Evolutionary conservation across 2,113 vertebrate species (phyloP).

Genomic region (Myotis lucifugus): DNA sequence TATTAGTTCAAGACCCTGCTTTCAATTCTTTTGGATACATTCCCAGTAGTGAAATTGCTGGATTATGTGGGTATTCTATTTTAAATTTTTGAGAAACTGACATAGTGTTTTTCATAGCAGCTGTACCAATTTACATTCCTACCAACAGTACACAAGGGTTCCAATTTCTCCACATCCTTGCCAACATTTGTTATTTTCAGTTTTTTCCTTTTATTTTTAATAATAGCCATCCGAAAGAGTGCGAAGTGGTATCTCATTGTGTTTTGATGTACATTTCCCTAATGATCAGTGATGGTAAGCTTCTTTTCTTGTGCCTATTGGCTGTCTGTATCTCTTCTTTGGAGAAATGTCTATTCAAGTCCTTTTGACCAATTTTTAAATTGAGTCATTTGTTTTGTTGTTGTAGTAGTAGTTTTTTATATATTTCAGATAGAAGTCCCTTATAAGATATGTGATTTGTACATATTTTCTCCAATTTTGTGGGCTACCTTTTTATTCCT

Average conservation of each 20-base stretch:
- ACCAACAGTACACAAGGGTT: neutral
- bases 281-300: neutral
- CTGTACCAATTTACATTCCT: too few species aligned
- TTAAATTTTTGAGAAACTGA: neutral
- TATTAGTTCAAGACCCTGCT: neutral
- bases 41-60: neutral
- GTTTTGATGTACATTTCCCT: neutral
- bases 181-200: neutral
- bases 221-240: neutral
- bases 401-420: neutral
- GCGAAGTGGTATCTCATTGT: neutral
- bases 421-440: neutral
- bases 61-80: neutral
- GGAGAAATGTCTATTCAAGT: neutral
- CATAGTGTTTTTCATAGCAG: neutral
- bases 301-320: neutral
- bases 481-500: too few species aligned
- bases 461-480: too few species aligned
- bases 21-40: neutral
- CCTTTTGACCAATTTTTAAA: too few species aligned
- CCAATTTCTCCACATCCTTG: neutral
- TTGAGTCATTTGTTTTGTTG: neutral
- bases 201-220: neutral
- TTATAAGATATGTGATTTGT: too few species aligned
- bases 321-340: neutral